Evolutionary conservation across 1,140 invertebrate genomes (phyloP).

Genomic region (Cyrtorhinus lividipennis): DNA sequence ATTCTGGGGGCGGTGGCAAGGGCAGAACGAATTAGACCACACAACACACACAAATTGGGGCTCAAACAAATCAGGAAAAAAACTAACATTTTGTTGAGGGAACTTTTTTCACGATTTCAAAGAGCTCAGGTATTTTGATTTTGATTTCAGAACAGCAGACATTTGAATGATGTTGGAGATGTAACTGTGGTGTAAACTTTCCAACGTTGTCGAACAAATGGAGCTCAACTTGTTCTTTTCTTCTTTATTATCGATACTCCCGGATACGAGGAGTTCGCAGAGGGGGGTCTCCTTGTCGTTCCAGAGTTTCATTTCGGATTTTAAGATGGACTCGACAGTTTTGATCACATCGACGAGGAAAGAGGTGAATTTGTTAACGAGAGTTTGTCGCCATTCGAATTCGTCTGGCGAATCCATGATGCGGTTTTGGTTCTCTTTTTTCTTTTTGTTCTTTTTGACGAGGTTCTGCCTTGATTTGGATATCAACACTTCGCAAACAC

Average conservation of each 20-base stretch:
- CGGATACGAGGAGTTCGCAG: not conserved
- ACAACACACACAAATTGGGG: too few relatives aligned
- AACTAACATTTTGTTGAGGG: too few relatives aligned
- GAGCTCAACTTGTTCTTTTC: not conserved
- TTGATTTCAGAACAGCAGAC: slow-evolving; percentile 10
- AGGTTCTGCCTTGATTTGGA: slow-evolving; percentile 3
- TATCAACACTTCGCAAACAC: slow-evolving; percentile 10
- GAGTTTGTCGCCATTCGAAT: slow-evolving; percentile 8
- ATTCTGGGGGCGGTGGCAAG: too few relatives aligned
- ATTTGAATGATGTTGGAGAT: slow-evolving; percentile 10
- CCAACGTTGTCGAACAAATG: not conserved
- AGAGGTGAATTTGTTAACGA: slow-evolving; percentile 3
- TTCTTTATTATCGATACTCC: slow-evolving; percentile 5
- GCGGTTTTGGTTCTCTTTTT: slow-evolving; percentile 3
- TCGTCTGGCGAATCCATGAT: not conserved
- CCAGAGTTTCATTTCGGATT: slow-evolving; percentile 14
- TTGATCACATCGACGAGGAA: not conserved
- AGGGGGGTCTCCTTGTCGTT: slow-evolving; percentile 6
- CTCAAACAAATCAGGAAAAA: too few relatives aligned
- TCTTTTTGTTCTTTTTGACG: slow-evolving; percentile 18
- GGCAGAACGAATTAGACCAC: too few relatives aligned
- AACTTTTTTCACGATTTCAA: slow-evolving; percentile 10
- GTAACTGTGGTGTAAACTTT: slow-evolving; percentile 10
- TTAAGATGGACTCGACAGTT: slow-evolving; percentile 12
- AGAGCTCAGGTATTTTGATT: slow-evolving; percentile 15